Evolutionary conservation across 2,888 invertebrate genomes (phyloP).

Genomic region (Eilema depressum): DNA sequence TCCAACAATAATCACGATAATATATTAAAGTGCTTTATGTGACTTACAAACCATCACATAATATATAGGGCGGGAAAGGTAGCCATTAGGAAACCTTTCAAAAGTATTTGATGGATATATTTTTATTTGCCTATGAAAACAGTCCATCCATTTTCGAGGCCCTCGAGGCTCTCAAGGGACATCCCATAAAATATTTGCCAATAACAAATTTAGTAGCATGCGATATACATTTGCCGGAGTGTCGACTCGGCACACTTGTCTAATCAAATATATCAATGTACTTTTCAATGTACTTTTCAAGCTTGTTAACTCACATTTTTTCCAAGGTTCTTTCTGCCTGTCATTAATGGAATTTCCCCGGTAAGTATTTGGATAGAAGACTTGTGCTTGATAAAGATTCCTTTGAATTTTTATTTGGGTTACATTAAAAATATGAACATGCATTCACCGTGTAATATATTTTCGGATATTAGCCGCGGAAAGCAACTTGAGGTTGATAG

Average conservation of each 20-base stretch:
- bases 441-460: constrained; percentile 4
- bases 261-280: constrained; percentile 51
- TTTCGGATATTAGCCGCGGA: constrained; percentile 12
- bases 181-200: constrained; percentile 41
- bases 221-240: constrained; percentile 24
- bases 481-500: constrained; percentile 22
- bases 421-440: constrained; percentile 27
- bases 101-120: not conserved
- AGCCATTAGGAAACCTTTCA: constrained; percentile 9
- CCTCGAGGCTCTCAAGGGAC: constrained; percentile 15
- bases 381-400: constrained; percentile 24
- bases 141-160: constrained; percentile 22
- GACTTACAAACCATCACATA: not conserved
- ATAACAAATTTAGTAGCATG: constrained; percentile 32
- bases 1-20: not conserved
- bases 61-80: not conserved
- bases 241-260: constrained; percentile 22
- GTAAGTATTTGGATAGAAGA: constrained; percentile 20
- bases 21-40: not conserved
- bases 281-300: constrained; percentile 19
- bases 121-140: constrained; percentile 15
- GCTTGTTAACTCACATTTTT: constrained; percentile 30
- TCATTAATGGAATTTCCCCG: constrained; percentile 27
- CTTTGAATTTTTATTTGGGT: constrained; percentile 28
- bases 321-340: constrained; percentile 15